Evolutionary conservation across 2,888 invertebrate species (phyloP).

Genomic region (Acrobasis repandana): DNA sequence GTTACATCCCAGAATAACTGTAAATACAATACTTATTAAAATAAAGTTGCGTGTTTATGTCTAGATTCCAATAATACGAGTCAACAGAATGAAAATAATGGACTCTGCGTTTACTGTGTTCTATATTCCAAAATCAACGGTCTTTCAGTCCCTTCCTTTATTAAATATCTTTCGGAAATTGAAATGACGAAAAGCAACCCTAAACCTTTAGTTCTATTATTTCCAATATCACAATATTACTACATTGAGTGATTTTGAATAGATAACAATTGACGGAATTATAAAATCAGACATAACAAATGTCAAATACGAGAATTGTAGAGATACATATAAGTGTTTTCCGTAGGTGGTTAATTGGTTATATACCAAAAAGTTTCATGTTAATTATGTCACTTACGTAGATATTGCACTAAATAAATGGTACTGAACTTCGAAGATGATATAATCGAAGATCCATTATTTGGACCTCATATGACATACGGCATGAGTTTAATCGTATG

Average conservation of each 20-base stretch:
- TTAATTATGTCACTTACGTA: no score
- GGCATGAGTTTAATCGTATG: conserved; percentile 25
- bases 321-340: no score
- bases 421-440: no score
- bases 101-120: conserved; percentile 25
- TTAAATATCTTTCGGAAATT: conserved; percentile 58
- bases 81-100: conserved; percentile 28
- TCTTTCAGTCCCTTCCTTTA: conserved; percentile 46
- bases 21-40: neutral
- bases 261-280: neutral
- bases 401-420: no score
- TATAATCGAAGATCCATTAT: neutral
- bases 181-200: conserved; percentile 51
- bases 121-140: conserved; percentile 40
- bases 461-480: neutral
- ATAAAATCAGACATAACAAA: no score
- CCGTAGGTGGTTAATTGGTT: no score
- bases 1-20: neutral
- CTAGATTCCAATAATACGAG: conserved; percentile 21
- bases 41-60: conserved; percentile 14
- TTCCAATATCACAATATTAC: conserved; percentile 43
- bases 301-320: no score
- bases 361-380: no score
- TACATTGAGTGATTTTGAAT: neutral
- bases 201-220: conserved; percentile 42